Percentiles rank a stretch among this genome's conserved stretches.
Conservation (phyloP, 2,113 vertebrate species). For the western clawed frog (Xenopus tropicalis) region UCB_Xtro_10.0 CM004445.2:27182001-27182500, state of each 20-base stretch:
- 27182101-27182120: slow-evolving; percentile 58
- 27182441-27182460: slow-evolving; percentile 53
- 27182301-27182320: slow-evolving; percentile 44
- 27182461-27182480: slow-evolving; percentile 53
- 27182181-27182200: slow-evolving; percentile 53
- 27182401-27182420: slow-evolving; percentile 46
- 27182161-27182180: slow-evolving; percentile 53
- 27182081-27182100: slow-evolving; percentile 57
- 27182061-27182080: slow-evolving; percentile 63
- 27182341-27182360: slow-evolving; percentile 75
- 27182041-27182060: slow-evolving; percentile 44
- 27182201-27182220: slow-evolving; percentile 53
- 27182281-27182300: slow-evolving; percentile 43
- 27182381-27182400: not conserved
- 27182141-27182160: slow-evolving; percentile 67
- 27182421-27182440: slow-evolving; percentile 49
- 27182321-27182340: slow-evolving; percentile 55
- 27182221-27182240: slow-evolving; percentile 58
- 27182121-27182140: slow-evolving; percentile 63
- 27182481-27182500: slow-evolving; percentile 49
- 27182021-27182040: slow-evolving; percentile 48
- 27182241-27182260: slow-evolving; percentile 52
- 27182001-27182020: slow-evolving; percentile 66
- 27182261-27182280: slow-evolving; percentile 51
- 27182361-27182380: not conserved